Base-by-base conservation (phyloP, 1,140 invertebrate species). In the Drosophila pachea region DNA sequence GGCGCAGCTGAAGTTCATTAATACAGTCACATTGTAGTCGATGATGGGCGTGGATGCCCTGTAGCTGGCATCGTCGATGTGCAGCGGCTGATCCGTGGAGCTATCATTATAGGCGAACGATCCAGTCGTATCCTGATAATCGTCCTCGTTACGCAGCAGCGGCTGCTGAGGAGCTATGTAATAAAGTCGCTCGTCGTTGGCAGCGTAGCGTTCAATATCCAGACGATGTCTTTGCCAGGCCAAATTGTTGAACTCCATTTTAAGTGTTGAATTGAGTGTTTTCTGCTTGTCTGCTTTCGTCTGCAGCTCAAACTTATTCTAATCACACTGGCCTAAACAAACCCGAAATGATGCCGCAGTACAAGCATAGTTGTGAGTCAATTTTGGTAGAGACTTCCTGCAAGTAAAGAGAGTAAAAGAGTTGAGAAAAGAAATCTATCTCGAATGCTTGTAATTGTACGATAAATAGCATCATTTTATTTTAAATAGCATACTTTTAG, bases 1-100 rank as follows among this genome's bases (percentile, higher is more conserved):
- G 6, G 50, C 71, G 54, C 76, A 86, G 45, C 77, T 86, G 5
- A 77, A 86, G 64, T 86, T 86, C 64, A 86, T 67, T 31, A 82
- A 43, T 1, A 81, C 38, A 6, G 81, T 86, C 35, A 77, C 65
- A 61, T 86, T 86, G 55, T 65, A 72, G 49, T 56, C 22, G 22
- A 22, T 22, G 22, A 22, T 43, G 22, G 74, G 64, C 12, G 68
- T 42, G 11, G 16, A 60, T 2, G 69, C 29, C 5, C 52, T 14
- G 14, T 42, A 59, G 2, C 0, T 38, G 0, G 7, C 49, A 38
- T 53, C 55, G 32, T 38, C 61, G 33, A 48, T 52, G 7, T 29
- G 40, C 38, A 48, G 31, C 7, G 55, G 6, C 8, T 60, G 50
- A 38, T 65, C 63, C 6, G 58, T 62, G 4, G 68, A 62, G 52